Evolutionary conservation across 2,113 vertebrate genomes (phyloP).

Genomic region (Chaetops frenatus): DNA sequence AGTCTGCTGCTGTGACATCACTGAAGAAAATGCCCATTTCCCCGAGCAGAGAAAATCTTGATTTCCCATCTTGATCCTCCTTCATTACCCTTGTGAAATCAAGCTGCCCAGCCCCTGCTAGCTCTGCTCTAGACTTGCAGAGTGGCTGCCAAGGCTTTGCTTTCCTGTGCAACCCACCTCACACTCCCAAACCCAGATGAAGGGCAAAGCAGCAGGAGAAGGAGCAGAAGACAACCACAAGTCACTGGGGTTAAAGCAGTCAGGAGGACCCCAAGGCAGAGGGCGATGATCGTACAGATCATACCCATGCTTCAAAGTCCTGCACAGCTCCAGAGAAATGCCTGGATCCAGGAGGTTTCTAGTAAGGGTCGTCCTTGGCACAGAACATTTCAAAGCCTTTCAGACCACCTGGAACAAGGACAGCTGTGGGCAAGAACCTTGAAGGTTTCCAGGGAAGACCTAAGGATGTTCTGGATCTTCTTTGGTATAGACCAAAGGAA

Average conservation of each 20-base stretch:
- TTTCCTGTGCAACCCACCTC: neutral
- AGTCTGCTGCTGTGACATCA: neutral
- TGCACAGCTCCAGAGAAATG: neutral
- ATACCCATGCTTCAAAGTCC: neutral
- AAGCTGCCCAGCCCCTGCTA: neutral
- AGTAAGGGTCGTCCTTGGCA: neutral
- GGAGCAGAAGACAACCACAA: neutral
- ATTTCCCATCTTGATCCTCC: neutral
- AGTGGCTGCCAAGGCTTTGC: neutral
- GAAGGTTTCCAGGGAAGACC: neutral
- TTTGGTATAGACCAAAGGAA: neutral
- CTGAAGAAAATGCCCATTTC: neutral
- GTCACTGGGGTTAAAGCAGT: neutral
- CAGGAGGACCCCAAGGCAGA: neutral
- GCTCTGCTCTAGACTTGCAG: neutral
- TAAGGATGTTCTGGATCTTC: neutral
- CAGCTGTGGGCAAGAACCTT: neutral
- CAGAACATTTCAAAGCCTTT: neutral
- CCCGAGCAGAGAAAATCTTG: neutral
- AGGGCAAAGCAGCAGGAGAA: neutral
- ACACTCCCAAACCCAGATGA: rapidly evolving
- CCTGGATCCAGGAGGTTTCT: neutral
- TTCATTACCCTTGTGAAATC: neutral
- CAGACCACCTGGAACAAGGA: rapidly evolving
- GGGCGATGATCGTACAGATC: rapidly evolving